These are phyloP conservation scores for Drosophila mayri DNA, from an alignment of 1,140 invertebrate genomes.

Conservation along the genomic window DNA sequence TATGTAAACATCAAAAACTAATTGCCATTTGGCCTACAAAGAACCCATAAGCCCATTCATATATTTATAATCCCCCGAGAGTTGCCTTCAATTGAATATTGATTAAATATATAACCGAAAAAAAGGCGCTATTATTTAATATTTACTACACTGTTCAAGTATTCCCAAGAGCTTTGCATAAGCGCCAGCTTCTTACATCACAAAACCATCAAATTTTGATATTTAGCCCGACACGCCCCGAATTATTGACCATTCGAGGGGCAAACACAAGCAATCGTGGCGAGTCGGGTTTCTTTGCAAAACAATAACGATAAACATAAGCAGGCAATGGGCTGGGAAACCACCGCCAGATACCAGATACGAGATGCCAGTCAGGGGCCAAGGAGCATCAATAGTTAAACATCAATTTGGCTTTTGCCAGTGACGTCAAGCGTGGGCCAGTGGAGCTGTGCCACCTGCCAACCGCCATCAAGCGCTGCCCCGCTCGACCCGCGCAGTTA, in stretches of 20 bases:
- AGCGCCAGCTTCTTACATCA: slow-evolving; percentile 39
- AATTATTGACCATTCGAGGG: slow-evolving; percentile 44
- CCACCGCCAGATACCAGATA: slow-evolving; percentile 12
- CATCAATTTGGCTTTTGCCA: slow-evolving; percentile 51
- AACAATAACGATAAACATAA: slow-evolving; percentile 47
- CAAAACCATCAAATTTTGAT: slow-evolving; percentile 29
- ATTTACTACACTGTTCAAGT: slow-evolving; percentile 6
- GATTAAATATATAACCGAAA: slow-evolving; percentile 11
- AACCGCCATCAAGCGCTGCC: slow-evolving; percentile 10
- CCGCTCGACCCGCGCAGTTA: slow-evolving; percentile 18
- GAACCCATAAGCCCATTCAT: neutral
- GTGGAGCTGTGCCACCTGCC: slow-evolving; percentile 30
- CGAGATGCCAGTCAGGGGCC: slow-evolving; percentile 25
- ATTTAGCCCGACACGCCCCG: slow-evolving; percentile 42
- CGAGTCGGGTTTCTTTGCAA: slow-evolving; percentile 20
- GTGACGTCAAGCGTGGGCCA: slow-evolving; percentile 51
- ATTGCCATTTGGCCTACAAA: slow-evolving; percentile 1
- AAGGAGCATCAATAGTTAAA: slow-evolving; percentile 63
- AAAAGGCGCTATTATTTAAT: slow-evolving; percentile 10
- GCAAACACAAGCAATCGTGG: slow-evolving; percentile 9
- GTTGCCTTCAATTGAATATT: slow-evolving; percentile 16
- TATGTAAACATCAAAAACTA: neutral
- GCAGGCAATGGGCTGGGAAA: slow-evolving; percentile 24
- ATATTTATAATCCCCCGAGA: slow-evolving; percentile 8
- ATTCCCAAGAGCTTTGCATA: slow-evolving; percentile 1